Percentiles rank a stretch among this genome's conserved stretches.
Conservation (phyloP, 2,113 vertebrate genomes). For the Prolemur simus region DNA sequence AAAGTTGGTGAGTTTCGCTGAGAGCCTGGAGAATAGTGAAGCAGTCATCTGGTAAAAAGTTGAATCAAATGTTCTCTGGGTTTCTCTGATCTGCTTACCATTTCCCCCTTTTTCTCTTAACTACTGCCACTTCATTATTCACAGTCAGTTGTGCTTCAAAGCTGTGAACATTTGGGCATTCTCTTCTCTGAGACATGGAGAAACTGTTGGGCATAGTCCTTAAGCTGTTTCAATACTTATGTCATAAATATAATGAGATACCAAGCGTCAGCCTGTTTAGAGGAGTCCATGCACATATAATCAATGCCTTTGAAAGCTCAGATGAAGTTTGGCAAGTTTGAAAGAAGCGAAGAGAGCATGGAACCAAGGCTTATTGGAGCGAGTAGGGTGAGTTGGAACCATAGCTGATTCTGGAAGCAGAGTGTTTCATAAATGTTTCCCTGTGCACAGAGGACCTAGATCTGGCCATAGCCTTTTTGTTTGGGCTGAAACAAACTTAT, state of each 20-base stretch:
- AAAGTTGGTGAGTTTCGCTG: conserved; percentile 11
- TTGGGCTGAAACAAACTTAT: neutral
- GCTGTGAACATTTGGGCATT: conserved; percentile 21
- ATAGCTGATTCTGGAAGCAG: neutral
- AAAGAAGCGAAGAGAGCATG: neutral
- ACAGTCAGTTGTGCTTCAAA: conserved; percentile 49
- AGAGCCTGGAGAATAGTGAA: neutral
- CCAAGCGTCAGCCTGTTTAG: neutral
- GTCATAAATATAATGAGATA: conserved; percentile 46
- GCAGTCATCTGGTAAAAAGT: conserved; percentile 35
- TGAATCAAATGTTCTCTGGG: conserved; percentile 48
- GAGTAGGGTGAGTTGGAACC: neutral
- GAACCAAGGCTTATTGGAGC: neutral
- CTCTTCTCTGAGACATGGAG: conserved; percentile 24
- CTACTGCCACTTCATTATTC: conserved; percentile 30
- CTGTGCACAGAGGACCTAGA: neutral
- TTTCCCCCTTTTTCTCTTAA: conserved; percentile 7
- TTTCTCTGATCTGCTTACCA: conserved; percentile 9
- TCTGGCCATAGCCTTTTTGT: neutral
- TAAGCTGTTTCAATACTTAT: conserved; percentile 29
- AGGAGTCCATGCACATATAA: conserved; percentile 32
- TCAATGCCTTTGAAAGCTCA: neutral
- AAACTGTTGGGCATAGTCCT: neutral
- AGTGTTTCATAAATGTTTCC: neutral
- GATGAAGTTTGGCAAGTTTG: neutral